Conservation (phyloP, 2,113 vertebrate species). For the Chlamydotis undulata region DNA sequence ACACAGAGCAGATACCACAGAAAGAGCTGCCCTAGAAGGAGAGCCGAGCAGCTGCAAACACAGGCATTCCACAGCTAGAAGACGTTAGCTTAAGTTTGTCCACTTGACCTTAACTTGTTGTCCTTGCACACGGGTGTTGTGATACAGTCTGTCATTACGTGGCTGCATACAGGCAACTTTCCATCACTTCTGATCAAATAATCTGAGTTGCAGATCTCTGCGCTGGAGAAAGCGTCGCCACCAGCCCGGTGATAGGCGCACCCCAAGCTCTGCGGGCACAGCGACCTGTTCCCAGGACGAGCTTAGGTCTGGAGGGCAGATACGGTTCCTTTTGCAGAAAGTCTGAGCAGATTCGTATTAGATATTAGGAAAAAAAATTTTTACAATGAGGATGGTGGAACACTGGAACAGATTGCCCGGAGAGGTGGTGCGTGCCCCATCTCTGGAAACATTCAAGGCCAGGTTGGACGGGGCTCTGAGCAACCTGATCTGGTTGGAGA, state of each 20-base stretch:
- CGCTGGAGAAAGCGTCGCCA: rapidly evolving
- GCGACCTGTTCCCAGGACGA: rapidly evolving
- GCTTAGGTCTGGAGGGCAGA: background rate
- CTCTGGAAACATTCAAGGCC: no score
- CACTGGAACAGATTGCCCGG: no score
- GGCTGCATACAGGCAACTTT: background rate
- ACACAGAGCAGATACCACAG: background rate
- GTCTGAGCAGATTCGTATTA: background rate
- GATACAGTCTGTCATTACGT: background rate
- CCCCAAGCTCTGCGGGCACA: background rate
- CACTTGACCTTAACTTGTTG: background rate
- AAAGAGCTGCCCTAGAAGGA: background rate
- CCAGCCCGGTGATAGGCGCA: rapidly evolving
- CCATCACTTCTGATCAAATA: background rate
- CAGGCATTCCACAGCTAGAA: background rate
- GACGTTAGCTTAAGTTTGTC: background rate
- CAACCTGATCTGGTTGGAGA: no score
- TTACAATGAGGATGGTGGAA: no score
- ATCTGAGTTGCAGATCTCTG: background rate
- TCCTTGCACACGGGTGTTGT: background rate
- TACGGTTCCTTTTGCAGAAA: background rate
- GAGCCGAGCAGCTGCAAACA: background rate
- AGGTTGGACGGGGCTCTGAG: no score
- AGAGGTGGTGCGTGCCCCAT: no score
- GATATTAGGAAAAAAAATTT: no score